Percentiles rank a stretch among this genome's conserved stretches.
These are phyloP conservation scores for Therioaphis trifolii DNA, from an alignment of 2,888 invertebrate species.

Conservation along the genomic window DNA sequence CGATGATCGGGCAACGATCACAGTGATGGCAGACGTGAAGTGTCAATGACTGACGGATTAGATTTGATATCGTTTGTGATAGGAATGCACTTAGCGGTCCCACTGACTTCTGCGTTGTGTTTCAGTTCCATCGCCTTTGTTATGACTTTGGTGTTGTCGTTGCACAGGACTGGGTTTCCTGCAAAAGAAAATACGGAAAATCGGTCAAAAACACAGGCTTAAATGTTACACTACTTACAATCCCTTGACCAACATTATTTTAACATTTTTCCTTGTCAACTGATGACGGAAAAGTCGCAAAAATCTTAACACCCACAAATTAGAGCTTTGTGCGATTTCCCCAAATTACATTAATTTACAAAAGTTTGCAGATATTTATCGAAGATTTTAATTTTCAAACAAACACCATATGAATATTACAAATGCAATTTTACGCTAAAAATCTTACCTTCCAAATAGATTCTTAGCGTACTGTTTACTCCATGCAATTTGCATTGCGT, in stretches of 20 bases:
- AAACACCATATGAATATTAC: too few relatives aligned
- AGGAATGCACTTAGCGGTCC: constrained; percentile 41
- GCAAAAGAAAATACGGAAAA: constrained; percentile 68
- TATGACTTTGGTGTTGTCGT: constrained; percentile 76
- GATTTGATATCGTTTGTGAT: constrained; percentile 56
- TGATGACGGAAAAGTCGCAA: too few relatives aligned
- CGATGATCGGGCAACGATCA: constrained; percentile 40
- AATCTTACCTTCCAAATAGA: constrained; percentile 81
- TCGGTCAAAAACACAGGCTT: not conserved
- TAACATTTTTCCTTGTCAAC: too few relatives aligned
- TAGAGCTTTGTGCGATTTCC: too few relatives aligned
- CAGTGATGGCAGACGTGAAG: constrained; percentile 36
- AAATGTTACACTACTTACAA: too few relatives aligned
- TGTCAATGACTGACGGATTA: constrained; percentile 34
- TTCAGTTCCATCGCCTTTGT: constrained; percentile 64
- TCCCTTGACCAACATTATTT: too few relatives aligned
- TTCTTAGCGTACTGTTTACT: constrained; percentile 81
- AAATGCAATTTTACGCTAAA: not conserved
- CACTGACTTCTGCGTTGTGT: constrained; percentile 64
- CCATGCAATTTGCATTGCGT: constrained; percentile 84
- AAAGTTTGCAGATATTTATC: too few relatives aligned
- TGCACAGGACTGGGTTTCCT: constrained; percentile 87
- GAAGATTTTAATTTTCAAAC: too few relatives aligned
- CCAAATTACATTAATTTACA: too few relatives aligned
- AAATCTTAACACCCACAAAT: too few relatives aligned